phyloP scores from a whole-genome alignment of 2,113 vertebrate genomes.

The Promerops cafer region DNA sequence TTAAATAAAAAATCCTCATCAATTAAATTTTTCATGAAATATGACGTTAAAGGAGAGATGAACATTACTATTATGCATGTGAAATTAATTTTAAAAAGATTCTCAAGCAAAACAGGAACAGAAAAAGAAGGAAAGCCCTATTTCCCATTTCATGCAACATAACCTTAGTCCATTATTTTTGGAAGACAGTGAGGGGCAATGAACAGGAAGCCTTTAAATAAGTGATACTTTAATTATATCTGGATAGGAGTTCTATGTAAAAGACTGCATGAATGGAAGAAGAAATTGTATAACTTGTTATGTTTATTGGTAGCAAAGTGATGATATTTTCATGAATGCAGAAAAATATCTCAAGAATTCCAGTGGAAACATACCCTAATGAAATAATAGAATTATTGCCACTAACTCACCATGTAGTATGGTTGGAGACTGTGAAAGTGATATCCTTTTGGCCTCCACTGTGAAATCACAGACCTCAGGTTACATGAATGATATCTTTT shows the following conservation, averaged over 20 bases:
- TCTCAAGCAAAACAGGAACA: background rate
- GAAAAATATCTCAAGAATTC: background rate
- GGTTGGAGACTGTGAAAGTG: background rate
- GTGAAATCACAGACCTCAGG: constrained; percentile 49
- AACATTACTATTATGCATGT: background rate
- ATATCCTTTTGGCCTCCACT: constrained; percentile 13
- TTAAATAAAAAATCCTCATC: background rate
- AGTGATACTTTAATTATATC: background rate
- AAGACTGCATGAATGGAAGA: background rate
- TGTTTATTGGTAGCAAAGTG: background rate
- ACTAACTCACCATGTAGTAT: background rate
- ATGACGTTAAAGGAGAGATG: background rate
- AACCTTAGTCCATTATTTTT: background rate
- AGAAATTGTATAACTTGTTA: background rate
- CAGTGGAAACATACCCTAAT: background rate
- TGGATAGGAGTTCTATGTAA: background rate
- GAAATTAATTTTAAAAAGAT: background rate
- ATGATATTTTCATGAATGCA: background rate
- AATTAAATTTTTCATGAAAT: background rate
- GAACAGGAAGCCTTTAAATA: background rate
- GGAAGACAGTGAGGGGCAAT: background rate
- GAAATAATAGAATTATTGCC: background rate
- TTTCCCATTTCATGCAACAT: background rate
- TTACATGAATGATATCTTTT: constrained; percentile 45
- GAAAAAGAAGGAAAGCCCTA: background rate